phyloP scores from a whole-genome alignment of 2,797 vertebrate genomes.

The Chloroceryle inda region DNA sequence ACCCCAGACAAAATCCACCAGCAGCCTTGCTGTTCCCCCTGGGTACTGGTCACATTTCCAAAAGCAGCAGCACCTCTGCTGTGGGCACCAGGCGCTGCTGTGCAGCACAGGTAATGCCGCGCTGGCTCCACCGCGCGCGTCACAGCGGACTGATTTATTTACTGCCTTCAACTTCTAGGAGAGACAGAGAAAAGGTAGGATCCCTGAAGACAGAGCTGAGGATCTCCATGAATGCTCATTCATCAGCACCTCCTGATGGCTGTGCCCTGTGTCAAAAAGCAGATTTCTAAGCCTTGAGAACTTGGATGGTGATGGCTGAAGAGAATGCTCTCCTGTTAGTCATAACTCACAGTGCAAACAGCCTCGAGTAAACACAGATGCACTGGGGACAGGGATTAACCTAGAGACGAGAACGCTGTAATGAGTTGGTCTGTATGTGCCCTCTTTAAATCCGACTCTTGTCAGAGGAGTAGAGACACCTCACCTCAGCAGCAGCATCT shows the following conservation, averaged over 20 bases:
- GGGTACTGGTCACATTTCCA: neutral
- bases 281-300: conserved; percentile 46
- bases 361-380: conserved; percentile 39
- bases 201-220: conserved; percentile 2
- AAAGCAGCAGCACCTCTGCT: neutral
- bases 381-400: conserved; percentile 41
- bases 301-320: neutral
- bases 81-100: neutral
- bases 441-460: neutral
- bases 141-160: neutral
- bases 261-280: conserved; percentile 15
- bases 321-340: neutral
- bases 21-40: neutral
- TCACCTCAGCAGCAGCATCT: neutral
- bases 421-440: neutral
- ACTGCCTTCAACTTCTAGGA: neutral
- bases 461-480: neutral
- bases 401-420: neutral
- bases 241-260: conserved; percentile 8
- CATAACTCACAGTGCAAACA: conserved; percentile 11
- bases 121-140: neutral
- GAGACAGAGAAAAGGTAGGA: neutral
- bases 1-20: neutral
- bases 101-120: neutral
- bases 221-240: neutral